Base-by-base conservation (phyloP, 2,888 invertebrate species). In the Metalampra italica region DNA sequence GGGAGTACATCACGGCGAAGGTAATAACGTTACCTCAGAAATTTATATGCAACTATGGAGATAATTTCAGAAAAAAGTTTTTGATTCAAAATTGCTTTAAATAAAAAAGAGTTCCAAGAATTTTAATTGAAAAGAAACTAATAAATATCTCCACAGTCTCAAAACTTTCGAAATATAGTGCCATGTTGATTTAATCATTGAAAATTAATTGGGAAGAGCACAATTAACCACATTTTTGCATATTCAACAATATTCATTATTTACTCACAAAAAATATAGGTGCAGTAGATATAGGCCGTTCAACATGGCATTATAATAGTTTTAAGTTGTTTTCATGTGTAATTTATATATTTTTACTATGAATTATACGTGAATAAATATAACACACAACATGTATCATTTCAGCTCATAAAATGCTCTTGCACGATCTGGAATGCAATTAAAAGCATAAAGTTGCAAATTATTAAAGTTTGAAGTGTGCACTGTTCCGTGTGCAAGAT, bases 21-120 rank as follows among this genome's bases (percentile, higher is more conserved):
- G 89, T 89, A 89, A 89, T 71, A 70, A 75, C 69, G 77, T 75
- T 85, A 82, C 86, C 87, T 80, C 82, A 86, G 78, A 78, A 77
- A 75, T 79, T 85, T 81, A 71, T 65, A 66, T 70, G 68, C 54
- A 68, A 75, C 77, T 63, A 68, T 79, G 78, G 73, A 82, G 78
- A 81, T 78, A 74, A 52, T 71, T 74, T 37, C 8, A 5, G 11
- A 34, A 11, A 7, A 34, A 34, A 9, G 22, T 22, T 22, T 22
- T 22, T 22, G 22, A 22, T 22, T 22, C 34, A 11, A 34, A 34
- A 34, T 34, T 11, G 7, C 34, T 34, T 34, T 1, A 34, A 9
- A 7, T 34, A 34, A 34, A 34, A 34, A 4, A 34, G 22, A 22
- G 22, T 22, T 22, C 5, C 22, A 22, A 22, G 5, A 22, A 22